A percentile compares a stretch with the other conserved stretches of the same genome.
These are phyloP conservation scores for Brachionus rotundiformis DNA, from an alignment of 1,140 invertebrate genomes.

Conservation along the genomic window DNA sequence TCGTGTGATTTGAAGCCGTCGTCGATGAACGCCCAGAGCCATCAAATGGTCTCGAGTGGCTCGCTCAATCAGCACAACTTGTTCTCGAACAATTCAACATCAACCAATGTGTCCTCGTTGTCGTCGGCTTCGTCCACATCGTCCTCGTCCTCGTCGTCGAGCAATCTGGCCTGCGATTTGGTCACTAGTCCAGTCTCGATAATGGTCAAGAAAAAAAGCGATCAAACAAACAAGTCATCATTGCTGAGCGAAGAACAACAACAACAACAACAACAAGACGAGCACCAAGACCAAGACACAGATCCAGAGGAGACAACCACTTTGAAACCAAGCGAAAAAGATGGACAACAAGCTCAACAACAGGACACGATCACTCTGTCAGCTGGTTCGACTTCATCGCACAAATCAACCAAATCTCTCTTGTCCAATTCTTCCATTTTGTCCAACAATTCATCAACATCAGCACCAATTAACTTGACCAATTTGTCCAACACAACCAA, in stretches of 20 bases:
- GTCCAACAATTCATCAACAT: constrained; percentile 8
- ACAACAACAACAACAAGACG: not conserved
- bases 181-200: constrained; percentile 49
- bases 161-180: not conserved
- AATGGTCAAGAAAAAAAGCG: constrained; percentile 19
- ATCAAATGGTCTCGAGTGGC: not conserved
- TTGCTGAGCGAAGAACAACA: not conserved
- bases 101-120: constrained; percentile 21
- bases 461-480: not conserved
- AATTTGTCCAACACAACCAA: constrained; percentile 39
- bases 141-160: not conserved
- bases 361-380: constrained; percentile 37
- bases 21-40: not conserved
- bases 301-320: constrained; percentile 7
- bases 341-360: not conserved
- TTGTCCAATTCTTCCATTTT: constrained; percentile 9
- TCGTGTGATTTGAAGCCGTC: constrained; percentile 2
- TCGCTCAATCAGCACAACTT: not conserved
- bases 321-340: not conserved
- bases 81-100: constrained; percentile 35
- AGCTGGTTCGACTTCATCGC: not conserved
- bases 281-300: not conserved
- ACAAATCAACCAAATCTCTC: constrained; percentile 27
- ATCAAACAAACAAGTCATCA: not conserved
- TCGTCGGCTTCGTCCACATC: constrained; percentile 30